Percentiles rank a stretch among this genome's conserved stretches.
Conservation (phyloP, 2,888 invertebrate species). For the Drosophila tripunctata region DNA sequence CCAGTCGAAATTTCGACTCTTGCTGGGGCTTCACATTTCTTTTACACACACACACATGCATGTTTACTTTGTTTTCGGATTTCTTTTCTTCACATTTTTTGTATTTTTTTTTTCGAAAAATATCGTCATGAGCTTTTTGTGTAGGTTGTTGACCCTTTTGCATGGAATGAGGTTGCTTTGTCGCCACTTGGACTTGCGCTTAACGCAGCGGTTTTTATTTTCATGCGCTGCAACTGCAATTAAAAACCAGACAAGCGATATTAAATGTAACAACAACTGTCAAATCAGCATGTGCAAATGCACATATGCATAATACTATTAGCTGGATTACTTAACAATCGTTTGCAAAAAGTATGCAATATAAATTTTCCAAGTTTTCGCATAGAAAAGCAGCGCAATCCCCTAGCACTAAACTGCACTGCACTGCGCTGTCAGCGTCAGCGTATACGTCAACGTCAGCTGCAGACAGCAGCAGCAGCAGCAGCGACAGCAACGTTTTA, state of each 20-base stretch:
- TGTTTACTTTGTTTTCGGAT: constrained; percentile 60
- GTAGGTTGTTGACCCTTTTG: constrained; percentile 72
- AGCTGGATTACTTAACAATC: constrained; percentile 26
- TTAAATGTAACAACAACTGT: constrained; percentile 27
- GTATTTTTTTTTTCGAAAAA: too few relatives aligned
- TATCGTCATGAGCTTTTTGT: constrained; percentile 62
- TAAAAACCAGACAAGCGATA: not conserved
- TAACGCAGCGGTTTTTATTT: constrained; percentile 50
- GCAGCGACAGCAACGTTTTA: too few relatives aligned
- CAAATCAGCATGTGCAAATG: constrained; percentile 10
- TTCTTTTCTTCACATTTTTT: constrained; percentile 70
- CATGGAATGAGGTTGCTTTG: constrained; percentile 70
- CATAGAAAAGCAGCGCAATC: constrained; percentile 10
- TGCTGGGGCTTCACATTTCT: constrained; percentile 54
- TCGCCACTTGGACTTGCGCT: constrained; percentile 47
- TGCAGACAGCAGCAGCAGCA: constrained; percentile 42
- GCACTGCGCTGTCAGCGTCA: constrained; percentile 55
- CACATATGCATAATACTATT: constrained; percentile 2
- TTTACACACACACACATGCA: constrained; percentile 23
- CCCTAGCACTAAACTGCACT: constrained; percentile 53
- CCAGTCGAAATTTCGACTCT: constrained; percentile 58
- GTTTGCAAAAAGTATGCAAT: constrained; percentile 66
- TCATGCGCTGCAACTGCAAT: constrained; percentile 2
- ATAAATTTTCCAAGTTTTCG: constrained; percentile 30
- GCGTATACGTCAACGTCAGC: constrained; percentile 45